A percentile compares a stretch with the other conserved stretches of the same genome.
These are phyloP conservation scores for Thera britannica DNA, from an alignment of 2,888 invertebrate species.

Conservation along the genomic window DNA sequence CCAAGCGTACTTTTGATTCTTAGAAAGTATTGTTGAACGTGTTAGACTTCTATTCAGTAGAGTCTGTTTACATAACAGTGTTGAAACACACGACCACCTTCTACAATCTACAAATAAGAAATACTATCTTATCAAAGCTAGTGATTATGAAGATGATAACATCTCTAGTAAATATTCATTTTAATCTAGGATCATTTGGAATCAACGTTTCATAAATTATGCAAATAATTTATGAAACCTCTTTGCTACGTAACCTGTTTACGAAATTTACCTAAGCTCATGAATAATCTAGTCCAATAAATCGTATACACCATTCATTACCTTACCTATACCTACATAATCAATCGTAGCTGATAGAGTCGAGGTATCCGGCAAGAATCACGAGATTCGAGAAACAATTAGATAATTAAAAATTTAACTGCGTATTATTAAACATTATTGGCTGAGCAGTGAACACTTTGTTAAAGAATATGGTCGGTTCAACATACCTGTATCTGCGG, in stretches of 20 bases:
- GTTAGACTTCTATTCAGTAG: constrained; percentile 5
- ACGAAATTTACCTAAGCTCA: constrained; percentile 16
- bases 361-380: constrained; percentile 12
- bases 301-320: constrained; percentile 7
- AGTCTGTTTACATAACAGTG: constrained; percentile 29
- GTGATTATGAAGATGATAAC: constrained; percentile 13
- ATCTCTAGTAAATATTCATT: not conserved
- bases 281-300: constrained; percentile 24
- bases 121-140: constrained; percentile 24
- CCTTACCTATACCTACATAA: not conserved
- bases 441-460: constrained; percentile 4
- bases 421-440: constrained; percentile 2
- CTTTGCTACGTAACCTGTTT: constrained; percentile 18
- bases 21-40: constrained; percentile 9
- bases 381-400: constrained; percentile 8
- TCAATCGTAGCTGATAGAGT: constrained; percentile 5
- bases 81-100: constrained; percentile 13
- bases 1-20: constrained; percentile 16
- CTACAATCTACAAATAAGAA: constrained; percentile 17
- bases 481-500: constrained; percentile 75
- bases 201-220: constrained; percentile 26
- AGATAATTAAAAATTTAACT: not conserved
- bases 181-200: constrained; percentile 14
- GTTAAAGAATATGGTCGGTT: not conserved
- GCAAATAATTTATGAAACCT: constrained; percentile 27